Conservation (phyloP, 2,113 vertebrate genomes). For the Pterocles burchelli region DNA sequence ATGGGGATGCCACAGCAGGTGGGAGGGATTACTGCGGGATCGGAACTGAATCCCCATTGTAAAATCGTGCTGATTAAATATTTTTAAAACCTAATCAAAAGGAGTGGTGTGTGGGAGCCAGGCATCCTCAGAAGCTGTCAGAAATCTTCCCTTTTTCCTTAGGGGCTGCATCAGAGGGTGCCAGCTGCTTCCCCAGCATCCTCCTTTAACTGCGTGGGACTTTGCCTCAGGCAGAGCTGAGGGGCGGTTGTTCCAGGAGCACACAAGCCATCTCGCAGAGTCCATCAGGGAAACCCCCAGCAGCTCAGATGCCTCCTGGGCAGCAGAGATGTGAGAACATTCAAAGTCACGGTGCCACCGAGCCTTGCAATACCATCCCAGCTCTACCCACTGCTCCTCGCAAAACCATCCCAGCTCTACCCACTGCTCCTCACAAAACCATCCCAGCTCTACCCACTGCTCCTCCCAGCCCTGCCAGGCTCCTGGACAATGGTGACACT, state of each 20-base stretch:
- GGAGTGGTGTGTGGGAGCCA: background rate
- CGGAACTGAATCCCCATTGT: background rate
- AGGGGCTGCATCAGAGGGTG: slow-evolving; percentile 3
- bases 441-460: rapidly evolving
- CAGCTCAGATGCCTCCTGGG: background rate
- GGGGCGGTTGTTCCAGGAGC: background rate
- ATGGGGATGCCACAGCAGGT: background rate
- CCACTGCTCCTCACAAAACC: background rate
- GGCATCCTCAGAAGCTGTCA: slow-evolving; percentile 30
- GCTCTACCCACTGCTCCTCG: too few species aligned
- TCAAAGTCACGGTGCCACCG: background rate
- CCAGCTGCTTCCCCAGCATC: slow-evolving; percentile 5
- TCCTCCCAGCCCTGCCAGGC: background rate
- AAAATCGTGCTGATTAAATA: background rate
- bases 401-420: background rate
- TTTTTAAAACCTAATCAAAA: background rate
- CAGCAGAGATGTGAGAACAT: rapidly evolving
- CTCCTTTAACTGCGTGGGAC: background rate
- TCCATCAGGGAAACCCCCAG: background rate
- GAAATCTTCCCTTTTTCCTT: background rate
- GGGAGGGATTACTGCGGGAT: background rate
- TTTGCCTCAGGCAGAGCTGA: background rate
- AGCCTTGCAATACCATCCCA: background rate
- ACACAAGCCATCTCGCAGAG: rapidly evolving
- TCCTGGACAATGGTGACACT: background rate